Conservation (phyloP, 2,888 invertebrate species). For the Nephrotoma appendiculata region DNA sequence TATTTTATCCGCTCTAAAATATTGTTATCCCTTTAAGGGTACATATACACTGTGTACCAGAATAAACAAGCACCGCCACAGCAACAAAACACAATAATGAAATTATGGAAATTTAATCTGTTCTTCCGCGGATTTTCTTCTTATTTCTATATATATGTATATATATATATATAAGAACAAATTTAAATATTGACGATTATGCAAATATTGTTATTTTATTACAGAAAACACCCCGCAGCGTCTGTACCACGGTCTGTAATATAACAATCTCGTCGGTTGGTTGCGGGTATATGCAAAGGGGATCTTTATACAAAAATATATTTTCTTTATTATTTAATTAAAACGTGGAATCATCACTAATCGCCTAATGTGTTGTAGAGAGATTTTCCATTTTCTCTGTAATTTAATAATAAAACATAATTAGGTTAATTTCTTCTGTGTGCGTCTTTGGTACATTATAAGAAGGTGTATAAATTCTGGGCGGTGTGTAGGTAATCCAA, state of each 20-base stretch:
- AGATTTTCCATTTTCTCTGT: background rate
- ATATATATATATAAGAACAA: background rate
- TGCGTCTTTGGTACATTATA: background rate
- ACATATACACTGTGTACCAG: background rate
- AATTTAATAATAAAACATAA: background rate
- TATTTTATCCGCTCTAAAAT: background rate
- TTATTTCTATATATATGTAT: background rate
- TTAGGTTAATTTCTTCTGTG: background rate
- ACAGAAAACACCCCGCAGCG: background rate
- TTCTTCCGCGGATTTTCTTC: background rate
- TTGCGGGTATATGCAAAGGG: background rate
- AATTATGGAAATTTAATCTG: background rate
- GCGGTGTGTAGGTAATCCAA: no score
- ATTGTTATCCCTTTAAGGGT: background rate
- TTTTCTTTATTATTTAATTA: background rate
- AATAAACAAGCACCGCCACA: background rate
- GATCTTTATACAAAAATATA: background rate
- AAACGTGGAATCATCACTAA: background rate
- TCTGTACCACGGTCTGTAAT: background rate
- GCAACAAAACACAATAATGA: background rate
- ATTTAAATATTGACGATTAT: background rate
- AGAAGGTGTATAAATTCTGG: no score
- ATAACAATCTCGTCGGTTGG: background rate
- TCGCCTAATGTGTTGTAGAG: background rate
- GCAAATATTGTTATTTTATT: background rate